phyloP scores from a whole-genome alignment of 2,888 invertebrate species.

The Physocephala rufipes region DNA sequence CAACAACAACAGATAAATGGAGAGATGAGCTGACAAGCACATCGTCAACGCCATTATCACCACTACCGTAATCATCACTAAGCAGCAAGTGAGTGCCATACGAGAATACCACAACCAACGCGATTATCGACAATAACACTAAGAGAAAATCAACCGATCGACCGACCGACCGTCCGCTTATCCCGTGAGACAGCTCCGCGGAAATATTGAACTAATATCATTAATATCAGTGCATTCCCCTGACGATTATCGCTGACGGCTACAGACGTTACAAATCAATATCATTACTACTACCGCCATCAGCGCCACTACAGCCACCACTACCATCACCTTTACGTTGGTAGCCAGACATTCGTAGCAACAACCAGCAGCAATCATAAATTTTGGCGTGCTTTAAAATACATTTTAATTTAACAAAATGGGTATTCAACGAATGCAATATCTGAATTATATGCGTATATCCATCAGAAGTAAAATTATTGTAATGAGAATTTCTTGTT shows the following conservation, averaged over 20 bases:
- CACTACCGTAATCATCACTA: not conserved
- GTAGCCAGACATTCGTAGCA: too few species aligned
- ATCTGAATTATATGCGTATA: constrained; percentile 6
- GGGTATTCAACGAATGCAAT: constrained; percentile 17
- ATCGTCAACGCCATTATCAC: not conserved
- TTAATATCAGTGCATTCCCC: too few species aligned
- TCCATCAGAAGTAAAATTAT: constrained; percentile 23
- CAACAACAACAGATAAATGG: too few species aligned
- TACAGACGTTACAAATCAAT: too few species aligned
- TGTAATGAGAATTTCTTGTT: constrained; percentile 35
- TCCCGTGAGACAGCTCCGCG: too few species aligned
- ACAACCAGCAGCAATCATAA: constrained; percentile 23
- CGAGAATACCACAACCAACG: not conserved
- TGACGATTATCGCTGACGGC: too few species aligned
- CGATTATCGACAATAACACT: constrained; percentile 7
- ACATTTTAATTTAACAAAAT: constrained; percentile 31
- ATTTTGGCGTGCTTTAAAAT: constrained; percentile 28
- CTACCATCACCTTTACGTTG: not conserved
- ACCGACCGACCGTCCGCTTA: too few species aligned
- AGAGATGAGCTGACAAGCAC: too few species aligned
- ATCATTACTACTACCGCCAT: too few species aligned
- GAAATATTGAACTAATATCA: too few species aligned
- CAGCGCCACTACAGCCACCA: not conserved
- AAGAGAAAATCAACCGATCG: not conserved
- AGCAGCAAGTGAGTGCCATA: too few species aligned